These are phyloP conservation scores for Macropis europaea DNA, from an alignment of 2,888 invertebrate genomes.

Conservation along the genomic window DNA sequence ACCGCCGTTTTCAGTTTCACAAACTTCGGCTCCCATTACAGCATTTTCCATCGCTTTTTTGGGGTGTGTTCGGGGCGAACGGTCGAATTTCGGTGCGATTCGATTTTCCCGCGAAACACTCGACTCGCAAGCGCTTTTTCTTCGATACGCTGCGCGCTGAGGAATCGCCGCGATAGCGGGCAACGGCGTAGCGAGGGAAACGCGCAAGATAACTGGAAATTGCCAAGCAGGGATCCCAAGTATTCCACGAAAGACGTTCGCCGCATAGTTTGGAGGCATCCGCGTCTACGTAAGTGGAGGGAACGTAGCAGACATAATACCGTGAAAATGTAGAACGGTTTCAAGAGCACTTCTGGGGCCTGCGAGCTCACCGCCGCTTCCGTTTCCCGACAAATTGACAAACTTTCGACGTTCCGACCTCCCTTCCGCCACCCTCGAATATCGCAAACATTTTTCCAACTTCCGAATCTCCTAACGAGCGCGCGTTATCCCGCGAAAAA, in stretches of 20 bases:
- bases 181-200: constrained; percentile 1
- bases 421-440: too few relatives aligned
- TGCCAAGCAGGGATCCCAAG: constrained; percentile 26
- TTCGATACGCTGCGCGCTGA: too few relatives aligned
- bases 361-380: constrained; percentile 8
- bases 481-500: too few relatives aligned
- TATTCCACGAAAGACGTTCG: constrained; percentile 37
- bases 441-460: too few relatives aligned
- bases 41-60: too few relatives aligned
- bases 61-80: too few relatives aligned
- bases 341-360: constrained; percentile 36
- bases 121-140: neutral
- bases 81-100: too few relatives aligned
- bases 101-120: neutral
- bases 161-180: constrained; percentile 30
- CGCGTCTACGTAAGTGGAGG: constrained; percentile 12
- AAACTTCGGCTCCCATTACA: too few relatives aligned
- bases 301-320: constrained; percentile 29
- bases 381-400: constrained; percentile 45
- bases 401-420: constrained; percentile 28
- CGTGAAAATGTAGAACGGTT: constrained; percentile 44
- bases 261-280: constrained; percentile 17
- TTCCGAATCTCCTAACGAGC: too few relatives aligned
- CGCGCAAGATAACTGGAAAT: constrained; percentile 44
- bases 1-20: too few relatives aligned